Conservation (phyloP, 2,797 vertebrate genomes). For the Acanthiza pusilla region DNA sequence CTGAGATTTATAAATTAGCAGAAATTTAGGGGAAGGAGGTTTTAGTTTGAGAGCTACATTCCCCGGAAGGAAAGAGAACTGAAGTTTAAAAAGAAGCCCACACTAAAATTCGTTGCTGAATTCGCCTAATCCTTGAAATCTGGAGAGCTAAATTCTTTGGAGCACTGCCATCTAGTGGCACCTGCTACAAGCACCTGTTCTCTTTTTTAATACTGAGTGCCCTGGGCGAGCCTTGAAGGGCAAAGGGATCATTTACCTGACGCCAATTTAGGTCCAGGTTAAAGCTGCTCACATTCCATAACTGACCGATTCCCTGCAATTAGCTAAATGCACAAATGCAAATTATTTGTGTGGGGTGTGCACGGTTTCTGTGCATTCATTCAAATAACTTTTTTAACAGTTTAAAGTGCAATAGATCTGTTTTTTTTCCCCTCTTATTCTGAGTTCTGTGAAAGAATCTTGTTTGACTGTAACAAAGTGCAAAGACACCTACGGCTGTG, state of each 20-base stretch:
- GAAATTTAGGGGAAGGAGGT: background rate
- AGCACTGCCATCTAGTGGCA: constrained; percentile 54
- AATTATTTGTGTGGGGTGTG: background rate
- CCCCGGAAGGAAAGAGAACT: background rate
- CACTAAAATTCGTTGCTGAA: background rate
- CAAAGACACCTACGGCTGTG: background rate
- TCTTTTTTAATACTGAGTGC: background rate
- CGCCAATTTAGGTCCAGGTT: background rate
- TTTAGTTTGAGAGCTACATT: background rate
- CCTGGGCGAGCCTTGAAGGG: background rate
- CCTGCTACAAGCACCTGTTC: background rate
- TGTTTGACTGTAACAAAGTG: background rate
- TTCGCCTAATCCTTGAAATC: background rate
- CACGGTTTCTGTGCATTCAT: background rate
- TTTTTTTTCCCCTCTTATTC: background rate
- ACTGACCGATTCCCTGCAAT: background rate
- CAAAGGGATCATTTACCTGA: constrained; percentile 3
- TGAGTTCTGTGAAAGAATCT: background rate
- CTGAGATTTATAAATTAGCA: background rate
- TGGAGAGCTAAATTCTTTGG: constrained; percentile 45
- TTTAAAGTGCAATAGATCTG: background rate
- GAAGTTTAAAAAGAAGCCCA: background rate
- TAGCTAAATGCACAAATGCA: background rate
- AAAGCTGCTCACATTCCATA: constrained; percentile 18
- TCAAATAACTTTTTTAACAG: background rate